Evolutionary conservation across 2,888 invertebrate species (phyloP), one percentile per base, ranked within the genome.

Genomic region (Agrotis exclamationis): DNA sequence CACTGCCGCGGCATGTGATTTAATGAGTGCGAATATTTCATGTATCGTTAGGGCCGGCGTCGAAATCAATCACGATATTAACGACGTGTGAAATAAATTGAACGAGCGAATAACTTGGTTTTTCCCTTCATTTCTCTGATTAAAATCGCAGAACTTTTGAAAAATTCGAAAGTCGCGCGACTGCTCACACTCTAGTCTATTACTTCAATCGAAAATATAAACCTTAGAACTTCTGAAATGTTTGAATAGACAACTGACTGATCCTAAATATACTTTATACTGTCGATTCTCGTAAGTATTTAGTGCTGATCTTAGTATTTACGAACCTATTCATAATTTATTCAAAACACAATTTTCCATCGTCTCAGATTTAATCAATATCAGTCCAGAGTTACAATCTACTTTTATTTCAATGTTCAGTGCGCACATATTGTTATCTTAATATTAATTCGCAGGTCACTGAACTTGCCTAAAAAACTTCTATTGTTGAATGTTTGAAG

Each of bases 1-100:
- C 88, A 92, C 88, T 90, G 88, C 85, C 89, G 90, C 84, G 89
- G 89, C 90, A 87, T 90, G 88, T 92, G 91, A 93, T 93, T 93
- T 95, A 95, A 95, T 95, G 94, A 95, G 92, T 92, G 93, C 88
- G 93, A 94, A 94, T 93, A 93, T 95, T 95, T 94, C 93, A 94
- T 93, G 93, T 94, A 93, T 95, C 94, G 93, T 94, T 94, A 92
- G 92, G 92, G 93, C 90, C 90, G 89, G 91, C 91, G 89, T 91
- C 90, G 93, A 92, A 93, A 95, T 95, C 95, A 94, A 95, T 95
- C 93, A 94, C 90, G 91, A 91, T 94, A 94, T 94, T 95, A 94
- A 94, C 91, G 92, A 92, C 91, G 92, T 92, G 93, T 93, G 88
- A 95, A 94, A 94, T 92, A 94, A 93, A 93, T 91, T 91, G 92